Base-by-base conservation (phyloP, 2,797 vertebrate species). In the Epinephelus malabaricus region DNA sequence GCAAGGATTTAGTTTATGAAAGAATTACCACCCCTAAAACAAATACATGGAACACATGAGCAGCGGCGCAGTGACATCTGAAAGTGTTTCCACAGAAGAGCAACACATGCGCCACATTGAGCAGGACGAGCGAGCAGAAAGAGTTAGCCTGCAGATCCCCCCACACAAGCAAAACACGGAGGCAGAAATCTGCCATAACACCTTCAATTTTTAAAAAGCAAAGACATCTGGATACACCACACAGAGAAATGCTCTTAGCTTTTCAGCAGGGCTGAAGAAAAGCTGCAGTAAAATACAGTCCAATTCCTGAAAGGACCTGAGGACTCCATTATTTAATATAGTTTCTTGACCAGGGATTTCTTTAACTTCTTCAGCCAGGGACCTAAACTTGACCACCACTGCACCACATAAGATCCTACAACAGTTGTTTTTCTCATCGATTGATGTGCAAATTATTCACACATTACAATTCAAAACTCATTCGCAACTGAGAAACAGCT, bases 151-250 rank as follows among this genome's bases (percentile, higher is more conserved):
- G 73, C 27, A 63, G 63, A 49, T 4, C 17, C 18, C 0, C 19
- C 15, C 46, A 27, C 55, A 50, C 30, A 0, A 45, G 55, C 38
- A 69, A 25, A 77, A 51, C 15, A 53, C 18, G 45, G 25, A 6
- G 5, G 43, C 51, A 38, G 8, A 50, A 38, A 65, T 59, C 59
- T 83, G 21, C 15, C 17, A 17, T n/a, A 30, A 69, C 25, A 14
- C 40, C 1, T 55, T 66, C 18, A 59, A 63, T 79, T 73, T 74
- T 76, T 76, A 18, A 79, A 74, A 59, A 51, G 54, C 5, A 65
- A 67, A 68, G 30, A 78, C 53, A 47, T 67, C 30, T 34, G 70
- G 69, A 76, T 25, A 0, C 81, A 59, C n/a, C n/a, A 50, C 8
- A 15, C 7, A 13, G 10, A 2, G 18, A 51, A 51, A 45, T 9